A percentile compares a stretch with the other conserved stretches of the same genome.
Conservation (phyloP, 2,113 vertebrate genomes). For the Saguinus midas region DNA sequence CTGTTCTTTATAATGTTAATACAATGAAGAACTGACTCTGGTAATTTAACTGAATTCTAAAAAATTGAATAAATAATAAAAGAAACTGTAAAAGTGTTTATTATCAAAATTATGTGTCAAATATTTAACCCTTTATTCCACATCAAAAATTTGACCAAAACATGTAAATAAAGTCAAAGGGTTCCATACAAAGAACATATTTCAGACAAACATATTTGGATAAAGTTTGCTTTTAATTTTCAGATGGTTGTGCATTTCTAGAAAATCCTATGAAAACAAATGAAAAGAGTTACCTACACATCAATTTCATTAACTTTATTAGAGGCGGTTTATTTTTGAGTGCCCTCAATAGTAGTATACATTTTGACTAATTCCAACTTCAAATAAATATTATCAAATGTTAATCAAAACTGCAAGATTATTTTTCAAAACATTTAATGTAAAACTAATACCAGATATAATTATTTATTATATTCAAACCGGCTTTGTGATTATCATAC, state of each 20-base stretch:
- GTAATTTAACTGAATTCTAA: slow-evolving; percentile 85
- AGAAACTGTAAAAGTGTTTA: not conserved
- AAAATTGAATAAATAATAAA: slow-evolving; percentile 41
- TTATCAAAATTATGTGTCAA: not conserved
- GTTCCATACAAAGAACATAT: not conserved
- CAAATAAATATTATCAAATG: not conserved
- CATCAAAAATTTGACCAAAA: not conserved
- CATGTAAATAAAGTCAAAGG: not conserved
- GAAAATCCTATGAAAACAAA: not conserved
- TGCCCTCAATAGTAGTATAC: not conserved
- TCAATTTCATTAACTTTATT: not conserved
- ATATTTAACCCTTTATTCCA: not conserved
- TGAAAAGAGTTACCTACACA: not conserved
- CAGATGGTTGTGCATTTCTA: not conserved
- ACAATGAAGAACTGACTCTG: slow-evolving; percentile 88
- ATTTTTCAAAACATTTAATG: not conserved
- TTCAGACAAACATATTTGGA: not conserved
- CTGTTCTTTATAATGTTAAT: slow-evolving; percentile 85
- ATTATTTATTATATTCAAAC: not conserved
- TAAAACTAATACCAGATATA: not conserved
- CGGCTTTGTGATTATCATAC: not conserved
- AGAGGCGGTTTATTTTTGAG: not conserved
- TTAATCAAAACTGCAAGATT: not conserved
- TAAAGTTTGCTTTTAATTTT: slow-evolving; percentile 22
- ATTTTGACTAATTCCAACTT: not conserved